Conservation (phyloP, 1,140 invertebrate genomes). For the Trichonephila inaurata region DNA sequence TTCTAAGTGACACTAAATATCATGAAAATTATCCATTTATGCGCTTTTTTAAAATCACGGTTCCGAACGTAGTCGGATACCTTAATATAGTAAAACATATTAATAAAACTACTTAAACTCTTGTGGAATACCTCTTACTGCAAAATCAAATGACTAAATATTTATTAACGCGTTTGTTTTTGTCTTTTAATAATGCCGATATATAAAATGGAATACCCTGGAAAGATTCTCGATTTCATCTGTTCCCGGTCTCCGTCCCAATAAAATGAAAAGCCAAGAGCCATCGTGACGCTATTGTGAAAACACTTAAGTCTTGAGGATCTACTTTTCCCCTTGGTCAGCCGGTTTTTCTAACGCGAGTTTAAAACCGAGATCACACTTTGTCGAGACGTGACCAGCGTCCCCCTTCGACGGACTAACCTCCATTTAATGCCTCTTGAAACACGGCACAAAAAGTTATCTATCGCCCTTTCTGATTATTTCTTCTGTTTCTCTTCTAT, state of each 20-base stretch:
- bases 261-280: constrained; percentile 22
- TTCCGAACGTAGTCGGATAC: too few species aligned
- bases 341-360: constrained; percentile 59
- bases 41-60: too few species aligned
- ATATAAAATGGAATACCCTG: too few species aligned
- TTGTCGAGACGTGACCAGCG: constrained; percentile 26
- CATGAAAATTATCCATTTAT: too few species aligned
- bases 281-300: constrained; percentile 44
- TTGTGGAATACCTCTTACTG: too few species aligned
- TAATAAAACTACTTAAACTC: too few species aligned
- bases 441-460: constrained; percentile 23
- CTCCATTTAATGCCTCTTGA: constrained; percentile 55
- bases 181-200: too few species aligned
- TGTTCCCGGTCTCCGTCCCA: background rate
- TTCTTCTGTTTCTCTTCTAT: constrained; percentile 11
- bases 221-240: background rate
- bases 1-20: too few species aligned
- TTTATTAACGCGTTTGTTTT: too few species aligned
- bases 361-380: constrained; percentile 66
- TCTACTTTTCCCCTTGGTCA: constrained; percentile 20
- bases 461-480: constrained; percentile 10
- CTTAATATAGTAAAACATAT: too few species aligned
- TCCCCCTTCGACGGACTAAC: background rate
- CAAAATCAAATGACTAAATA: too few species aligned
- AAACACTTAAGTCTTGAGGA: constrained; percentile 40